Conservation (phyloP, 1,140 invertebrate genomes). For the Bombus waltoni region DNA sequence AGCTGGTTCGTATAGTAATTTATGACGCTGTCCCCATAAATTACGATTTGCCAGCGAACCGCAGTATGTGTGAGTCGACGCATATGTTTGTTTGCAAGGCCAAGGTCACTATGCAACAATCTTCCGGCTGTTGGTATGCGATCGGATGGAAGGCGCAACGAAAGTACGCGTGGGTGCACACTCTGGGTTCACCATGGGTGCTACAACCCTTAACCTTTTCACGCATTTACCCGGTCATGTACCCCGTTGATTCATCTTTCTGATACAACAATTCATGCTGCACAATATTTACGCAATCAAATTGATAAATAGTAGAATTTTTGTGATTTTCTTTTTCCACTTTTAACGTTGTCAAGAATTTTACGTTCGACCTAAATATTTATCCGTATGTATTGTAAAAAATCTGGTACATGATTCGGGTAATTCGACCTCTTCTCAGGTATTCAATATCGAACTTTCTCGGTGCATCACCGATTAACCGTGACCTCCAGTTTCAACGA, state of each 20-base stretch:
- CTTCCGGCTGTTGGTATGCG: constrained; percentile 19
- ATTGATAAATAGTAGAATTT: neutral
- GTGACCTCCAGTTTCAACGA: neutral
- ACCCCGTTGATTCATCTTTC: constrained; percentile 12
- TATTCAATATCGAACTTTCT: neutral
- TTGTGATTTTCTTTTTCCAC: no score
- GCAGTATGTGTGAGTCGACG: constrained; percentile 7
- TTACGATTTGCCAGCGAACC: constrained; percentile 28
- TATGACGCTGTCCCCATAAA: constrained; percentile 41
- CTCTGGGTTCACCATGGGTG: constrained; percentile 54
- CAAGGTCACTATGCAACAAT: constrained; percentile 55
- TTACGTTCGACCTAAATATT: no score
- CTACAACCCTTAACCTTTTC: constrained; percentile 59
- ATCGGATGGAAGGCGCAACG: constrained; percentile 25
- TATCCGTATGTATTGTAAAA: neutral
- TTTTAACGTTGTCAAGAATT: neutral
- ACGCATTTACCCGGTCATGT: constrained; percentile 47
- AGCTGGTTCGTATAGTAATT: constrained; percentile 25
- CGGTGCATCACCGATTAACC: constrained; percentile 12
- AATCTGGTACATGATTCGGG: neutral
- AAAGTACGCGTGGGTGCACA: constrained; percentile 46
- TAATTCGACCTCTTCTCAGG: neutral
- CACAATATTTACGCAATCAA: neutral
- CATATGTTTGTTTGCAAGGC: constrained; percentile 43
- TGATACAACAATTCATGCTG: no score